Evolutionary conservation across 2,113 vertebrate genomes (phyloP), one percentile per base, ranked within the genome.

Genomic region (Hippocampus comes): DNA sequence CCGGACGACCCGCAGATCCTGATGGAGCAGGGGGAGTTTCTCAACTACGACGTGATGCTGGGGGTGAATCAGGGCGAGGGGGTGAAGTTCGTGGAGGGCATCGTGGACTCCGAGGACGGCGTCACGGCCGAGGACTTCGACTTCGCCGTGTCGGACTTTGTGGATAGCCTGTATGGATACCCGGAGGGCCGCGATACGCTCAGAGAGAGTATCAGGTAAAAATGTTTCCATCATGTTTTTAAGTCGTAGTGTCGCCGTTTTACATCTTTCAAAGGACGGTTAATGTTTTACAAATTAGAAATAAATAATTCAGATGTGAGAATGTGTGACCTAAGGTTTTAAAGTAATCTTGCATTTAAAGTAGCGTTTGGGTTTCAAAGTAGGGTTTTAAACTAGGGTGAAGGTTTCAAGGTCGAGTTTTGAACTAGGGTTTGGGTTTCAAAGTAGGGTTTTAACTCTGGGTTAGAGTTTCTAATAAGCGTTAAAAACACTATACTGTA

Each of bases 11-110:
- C 97, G 1, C 97, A 99, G 93, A 98, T 99, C 83, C 92, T 99
- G 60, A 99, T 99, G 97, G 97, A 99, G 84, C 97, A 99, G 84
- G 97, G 97, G 3, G 97, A 99, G 91, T 99, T 99, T 89, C 95
- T 99, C 65, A 99, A 99, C 87, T 99, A 99, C 7, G 97, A 99
- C 80, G 95, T 99, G 88, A 97, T 99, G 96, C 92, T 99, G 56
- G 97, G 97, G 0, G 96, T 99, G 51, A 99, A 98, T 85, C 97
- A 99, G 88, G 97, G 95, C 0, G 97, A 99, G 78, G 97, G 96
- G 2, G 90, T 97, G 63, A 95, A 96, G 89, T 97, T 99, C 42
- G 96, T 96, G 57, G 96, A 99, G 0, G 96, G 95, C 63, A 94
- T 97, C 21, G 95, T 96, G 74, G 96, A 98, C 89, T 94, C 92